phyloP scores from a whole-genome alignment of 2,797 vertebrate genomes.

The Anguilla pacifica region DNA sequence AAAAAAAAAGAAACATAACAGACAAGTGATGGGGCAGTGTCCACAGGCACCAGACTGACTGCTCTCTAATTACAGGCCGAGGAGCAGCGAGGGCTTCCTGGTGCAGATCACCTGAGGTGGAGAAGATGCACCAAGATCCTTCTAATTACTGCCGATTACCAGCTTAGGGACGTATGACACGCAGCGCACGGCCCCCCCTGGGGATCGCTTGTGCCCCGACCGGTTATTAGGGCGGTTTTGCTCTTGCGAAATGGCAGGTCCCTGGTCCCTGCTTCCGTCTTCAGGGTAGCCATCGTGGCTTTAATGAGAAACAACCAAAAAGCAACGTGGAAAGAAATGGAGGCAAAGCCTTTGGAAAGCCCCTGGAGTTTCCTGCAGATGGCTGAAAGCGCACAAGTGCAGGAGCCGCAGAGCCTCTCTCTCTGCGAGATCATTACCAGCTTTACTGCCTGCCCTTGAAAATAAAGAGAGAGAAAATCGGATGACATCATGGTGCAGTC shows the following conservation, averaged over 20 bases:
- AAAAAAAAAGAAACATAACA: too few species aligned
- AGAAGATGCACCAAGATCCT: constrained; percentile 68
- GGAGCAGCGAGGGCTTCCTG: constrained; percentile 70
- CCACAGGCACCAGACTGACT: constrained; percentile 21
- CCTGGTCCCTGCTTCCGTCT: constrained; percentile 51
- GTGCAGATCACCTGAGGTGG: constrained; percentile 63
- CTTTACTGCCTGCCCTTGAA: constrained; percentile 53
- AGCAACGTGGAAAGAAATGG: constrained; percentile 67
- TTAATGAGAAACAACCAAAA: constrained; percentile 65
- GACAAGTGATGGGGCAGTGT: background rate
- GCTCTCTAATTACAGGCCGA: constrained; percentile 35
- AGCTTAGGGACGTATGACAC: constrained; percentile 71
- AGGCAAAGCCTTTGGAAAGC: constrained; percentile 46
- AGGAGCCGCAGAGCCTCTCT: constrained; percentile 22
- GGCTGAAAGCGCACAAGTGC: constrained; percentile 43
- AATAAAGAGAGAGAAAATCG: background rate
- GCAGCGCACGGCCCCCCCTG: constrained; percentile 58
- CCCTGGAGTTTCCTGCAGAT: constrained; percentile 30
- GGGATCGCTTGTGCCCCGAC: constrained; percentile 58
- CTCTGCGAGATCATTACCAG: constrained; percentile 45
- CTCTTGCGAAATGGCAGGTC: constrained; percentile 56
- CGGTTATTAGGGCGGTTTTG: constrained; percentile 63
- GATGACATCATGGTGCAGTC: constrained; percentile 37
- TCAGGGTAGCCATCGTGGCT: constrained; percentile 63
- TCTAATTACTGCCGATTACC: constrained; percentile 77